Evolutionary conservation across 1,140 invertebrate genomes (phyloP).

Genomic region (Drosophila nigrodunni): DNA sequence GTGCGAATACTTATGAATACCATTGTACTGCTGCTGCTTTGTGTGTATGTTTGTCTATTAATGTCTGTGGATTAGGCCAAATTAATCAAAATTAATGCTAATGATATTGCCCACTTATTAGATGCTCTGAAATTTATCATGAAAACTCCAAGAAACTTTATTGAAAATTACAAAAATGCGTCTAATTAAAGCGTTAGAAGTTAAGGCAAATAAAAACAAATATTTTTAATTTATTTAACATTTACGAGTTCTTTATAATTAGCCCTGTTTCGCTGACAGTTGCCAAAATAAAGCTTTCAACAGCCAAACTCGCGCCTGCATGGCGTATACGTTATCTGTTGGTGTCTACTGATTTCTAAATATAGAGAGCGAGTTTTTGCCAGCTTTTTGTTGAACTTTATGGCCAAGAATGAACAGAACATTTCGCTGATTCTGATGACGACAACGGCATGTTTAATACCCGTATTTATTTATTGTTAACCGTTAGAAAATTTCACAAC

Average conservation of each 20-base stretch:
- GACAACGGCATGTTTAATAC: conserved; percentile 45
- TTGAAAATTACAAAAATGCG: not conserved
- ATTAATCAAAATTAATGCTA: conserved; percentile 55
- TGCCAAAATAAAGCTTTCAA: conserved; percentile 9
- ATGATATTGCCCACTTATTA: conserved; percentile 41
- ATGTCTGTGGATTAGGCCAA: conserved; percentile 9
- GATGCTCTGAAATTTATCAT: conserved; percentile 9
- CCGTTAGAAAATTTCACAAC: conserved; percentile 55
- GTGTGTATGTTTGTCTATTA: not conserved
- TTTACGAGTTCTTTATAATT: not conserved
- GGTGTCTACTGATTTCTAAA: not conserved
- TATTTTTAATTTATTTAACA: not conserved
- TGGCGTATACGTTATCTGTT: conserved; percentile 25
- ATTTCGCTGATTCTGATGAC: conserved; percentile 46
- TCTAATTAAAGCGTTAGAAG: too few species aligned
- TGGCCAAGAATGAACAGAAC: conserved; percentile 30
- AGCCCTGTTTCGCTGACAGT: not conserved
- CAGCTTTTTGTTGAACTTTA: conserved; percentile 56
- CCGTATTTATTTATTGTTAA: conserved; percentile 72
- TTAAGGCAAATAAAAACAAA: not conserved
- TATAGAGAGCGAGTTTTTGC: conserved; percentile 25
- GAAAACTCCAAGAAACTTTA: not conserved
- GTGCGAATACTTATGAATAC: not conserved
- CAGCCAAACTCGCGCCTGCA: not conserved
- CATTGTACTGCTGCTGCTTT: not conserved